Evolutionary conservation across 1,140 invertebrate species (phyloP).

Genomic region (Centruroides sculpturatus): DNA sequence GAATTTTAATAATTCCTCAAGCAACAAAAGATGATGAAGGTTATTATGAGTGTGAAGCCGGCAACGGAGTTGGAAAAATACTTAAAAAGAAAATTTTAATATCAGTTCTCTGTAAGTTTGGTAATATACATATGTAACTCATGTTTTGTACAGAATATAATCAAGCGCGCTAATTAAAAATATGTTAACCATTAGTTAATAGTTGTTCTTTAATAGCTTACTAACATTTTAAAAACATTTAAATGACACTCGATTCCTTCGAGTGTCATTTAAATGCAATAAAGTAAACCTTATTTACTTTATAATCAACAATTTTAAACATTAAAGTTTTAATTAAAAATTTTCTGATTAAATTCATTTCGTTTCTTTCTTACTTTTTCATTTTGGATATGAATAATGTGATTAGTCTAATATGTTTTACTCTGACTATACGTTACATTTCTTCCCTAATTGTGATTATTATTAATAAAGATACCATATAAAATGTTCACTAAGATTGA

Average conservation of each 20-base stretch:
- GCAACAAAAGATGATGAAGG: neutral
- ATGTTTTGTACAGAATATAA: too few relatives aligned
- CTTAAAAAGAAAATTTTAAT: slow-evolving; percentile 9
- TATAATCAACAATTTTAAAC: too few relatives aligned
- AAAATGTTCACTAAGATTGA: too few relatives aligned
- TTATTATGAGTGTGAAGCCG: slow-evolving; percentile 6
- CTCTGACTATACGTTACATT: too few relatives aligned
- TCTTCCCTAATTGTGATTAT: too few relatives aligned
- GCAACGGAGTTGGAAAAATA: slow-evolving; percentile 11
- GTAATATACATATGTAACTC: neutral
- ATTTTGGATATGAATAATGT: too few relatives aligned
- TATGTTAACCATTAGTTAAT: neutral
- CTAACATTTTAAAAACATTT: neutral
- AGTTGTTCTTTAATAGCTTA: neutral
- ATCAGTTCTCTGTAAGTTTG: slow-evolving; percentile 11
- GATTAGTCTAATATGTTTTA: too few relatives aligned
- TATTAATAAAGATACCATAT: too few relatives aligned
- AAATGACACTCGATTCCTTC: too few relatives aligned
- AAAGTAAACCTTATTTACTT: neutral
- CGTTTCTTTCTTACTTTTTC: too few relatives aligned
- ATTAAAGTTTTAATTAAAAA: too few relatives aligned
- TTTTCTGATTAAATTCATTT: too few relatives aligned
- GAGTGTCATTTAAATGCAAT: neutral
- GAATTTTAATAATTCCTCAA: neutral
- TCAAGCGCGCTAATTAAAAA: neutral